A percentile compares a stretch with the other conserved stretches of the same genome.
Conservation (phyloP, 2,888 invertebrate species). For the Rutpela maculata region DNA sequence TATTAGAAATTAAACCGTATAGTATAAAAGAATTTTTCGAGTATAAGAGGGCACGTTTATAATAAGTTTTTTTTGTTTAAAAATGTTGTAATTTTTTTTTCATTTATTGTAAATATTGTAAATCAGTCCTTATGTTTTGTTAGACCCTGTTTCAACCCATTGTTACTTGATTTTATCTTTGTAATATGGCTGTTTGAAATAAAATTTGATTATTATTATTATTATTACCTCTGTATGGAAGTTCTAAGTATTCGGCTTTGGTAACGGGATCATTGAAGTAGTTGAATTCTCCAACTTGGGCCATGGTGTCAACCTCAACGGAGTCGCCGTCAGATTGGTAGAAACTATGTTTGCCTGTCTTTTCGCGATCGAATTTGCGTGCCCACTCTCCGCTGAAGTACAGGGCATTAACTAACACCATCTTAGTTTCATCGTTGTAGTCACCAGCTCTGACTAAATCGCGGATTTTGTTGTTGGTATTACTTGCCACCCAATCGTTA, state of each 20-base stretch:
- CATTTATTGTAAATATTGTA: too few relatives aligned
- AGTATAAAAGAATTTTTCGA: too few relatives aligned
- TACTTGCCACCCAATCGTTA: slow-evolving; percentile 68
- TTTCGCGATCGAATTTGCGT: slow-evolving; percentile 52
- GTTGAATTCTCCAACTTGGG: slow-evolving; percentile 51
- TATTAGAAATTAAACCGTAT: too few relatives aligned
- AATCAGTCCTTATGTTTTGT: too few relatives aligned
- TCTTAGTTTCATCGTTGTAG: slow-evolving; percentile 57
- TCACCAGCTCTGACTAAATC: slow-evolving; percentile 59
- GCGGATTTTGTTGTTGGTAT: slow-evolving; percentile 67
- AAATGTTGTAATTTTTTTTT: too few relatives aligned
- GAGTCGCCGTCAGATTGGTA: slow-evolving; percentile 53
- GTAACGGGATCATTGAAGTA: slow-evolving; percentile 62
- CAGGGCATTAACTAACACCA: slow-evolving; percentile 68
- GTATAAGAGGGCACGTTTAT: too few relatives aligned
- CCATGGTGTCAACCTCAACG: slow-evolving; percentile 65
- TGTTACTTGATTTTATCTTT: too few relatives aligned
- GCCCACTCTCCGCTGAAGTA: slow-evolving; percentile 67
- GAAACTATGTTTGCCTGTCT: slow-evolving; percentile 59
- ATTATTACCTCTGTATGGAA: slow-evolving; percentile 62
- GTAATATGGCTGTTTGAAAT: too few relatives aligned
- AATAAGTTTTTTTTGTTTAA: too few relatives aligned
- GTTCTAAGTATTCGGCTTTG: slow-evolving; percentile 64
- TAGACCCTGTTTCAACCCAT: too few relatives aligned
- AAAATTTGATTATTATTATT: too few relatives aligned